Evolutionary conservation across 2,797 vertebrate genomes (phyloP).

Genomic region (Acanthiza pusilla): DNA sequence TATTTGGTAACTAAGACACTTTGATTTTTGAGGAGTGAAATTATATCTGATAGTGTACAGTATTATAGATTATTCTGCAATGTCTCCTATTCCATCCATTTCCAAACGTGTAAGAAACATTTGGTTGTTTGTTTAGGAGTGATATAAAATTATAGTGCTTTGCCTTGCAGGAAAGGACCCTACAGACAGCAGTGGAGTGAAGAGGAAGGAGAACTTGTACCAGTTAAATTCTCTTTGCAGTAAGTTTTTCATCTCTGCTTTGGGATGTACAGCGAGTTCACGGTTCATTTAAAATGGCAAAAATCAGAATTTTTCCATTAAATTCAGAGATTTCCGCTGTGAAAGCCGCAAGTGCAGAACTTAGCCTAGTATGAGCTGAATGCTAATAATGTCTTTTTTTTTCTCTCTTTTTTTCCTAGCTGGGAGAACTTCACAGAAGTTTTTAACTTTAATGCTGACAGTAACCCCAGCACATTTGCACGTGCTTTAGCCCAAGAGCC

Average conservation of each 20-base stretch:
- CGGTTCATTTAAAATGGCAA: neutral
- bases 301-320: neutral
- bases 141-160: neutral
- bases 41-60: too few species aligned
- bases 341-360: neutral
- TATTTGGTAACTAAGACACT: neutral
- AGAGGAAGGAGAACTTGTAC: conserved; percentile 38
- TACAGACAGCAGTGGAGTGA: conserved; percentile 52
- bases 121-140: neutral
- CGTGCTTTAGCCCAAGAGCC: conserved; percentile 27
- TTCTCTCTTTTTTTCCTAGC: neutral
- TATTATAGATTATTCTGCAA: neutral
- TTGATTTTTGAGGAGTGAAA: neutral
- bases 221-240: conserved; percentile 50
- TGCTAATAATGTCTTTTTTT: neutral
- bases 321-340: neutral
- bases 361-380: neutral
- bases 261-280: neutral
- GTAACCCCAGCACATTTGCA: conserved; percentile 13
- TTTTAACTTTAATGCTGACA: conserved; percentile 46
- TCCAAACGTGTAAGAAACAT: neutral
- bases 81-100: neutral
- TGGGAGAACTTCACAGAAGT: conserved; percentile 52
- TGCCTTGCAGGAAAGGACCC: conserved; percentile 47
- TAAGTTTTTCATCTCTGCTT: neutral